Base-by-base conservation (phyloP, 2,113 vertebrate genomes). In the Spermophilus dauricus region DNA sequence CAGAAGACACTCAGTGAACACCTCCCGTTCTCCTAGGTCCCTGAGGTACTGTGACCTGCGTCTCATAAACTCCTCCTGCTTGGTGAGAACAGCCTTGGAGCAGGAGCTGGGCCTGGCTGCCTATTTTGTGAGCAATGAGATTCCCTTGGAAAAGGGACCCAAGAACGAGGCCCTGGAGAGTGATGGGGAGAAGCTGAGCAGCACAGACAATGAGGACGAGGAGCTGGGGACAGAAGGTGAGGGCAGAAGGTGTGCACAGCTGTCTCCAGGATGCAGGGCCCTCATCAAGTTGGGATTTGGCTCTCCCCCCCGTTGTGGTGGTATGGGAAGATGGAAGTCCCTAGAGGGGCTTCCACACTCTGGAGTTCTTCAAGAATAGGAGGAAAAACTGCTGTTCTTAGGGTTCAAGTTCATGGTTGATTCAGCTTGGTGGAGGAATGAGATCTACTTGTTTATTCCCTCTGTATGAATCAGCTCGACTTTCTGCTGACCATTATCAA, bases 41-140 rank as follows among this genome's bases (percentile, higher is more conserved):
- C 91, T 99, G 98, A 99, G 99, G 96, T 99, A 99, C 98, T 99
- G 99, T 95, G 99, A 99, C 98, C 99, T 99, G 67, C 99, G 99
- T 82, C 98, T 99, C 92, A 99, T 99, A 96, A 99, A 99, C 98
- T 99, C 99, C 72, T 99, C 99, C 56, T 99, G 99, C 98, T 98
- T 99, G 97, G 99, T 99, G 97, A 99, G 99, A 26, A 99, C 99
- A 13, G 98, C 98, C 4, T 97, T 99, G 81, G 99, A 99, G 98
- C 99, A 99, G 98, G 99, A 99, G 94, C 99, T 99, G 77, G 99
- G 99, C 85, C 98, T 99, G 96, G 99, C 99, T 1, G 99, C 99
- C 3, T 99, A 99, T 97, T 99, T 99, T 32, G 99, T 99, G 96
- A 99, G 98, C 97, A 98, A 98, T 16, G 99, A 99, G 97, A 76